Conservation (phyloP, 2,113 vertebrate genomes). For the Mobula birostris region DNA sequence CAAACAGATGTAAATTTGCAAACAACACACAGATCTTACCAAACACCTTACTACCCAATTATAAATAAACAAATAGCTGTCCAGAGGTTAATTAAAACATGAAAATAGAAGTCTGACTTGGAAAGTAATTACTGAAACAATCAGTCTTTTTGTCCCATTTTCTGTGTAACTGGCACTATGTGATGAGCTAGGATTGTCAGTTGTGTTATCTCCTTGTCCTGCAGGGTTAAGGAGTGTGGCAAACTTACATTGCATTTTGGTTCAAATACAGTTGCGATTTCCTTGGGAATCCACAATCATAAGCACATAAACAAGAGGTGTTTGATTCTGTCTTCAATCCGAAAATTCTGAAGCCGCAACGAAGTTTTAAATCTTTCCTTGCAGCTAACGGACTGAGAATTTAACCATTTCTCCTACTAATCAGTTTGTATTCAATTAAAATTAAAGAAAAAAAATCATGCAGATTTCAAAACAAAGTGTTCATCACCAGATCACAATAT, state of each 20-base stretch:
- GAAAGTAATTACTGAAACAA: neutral
- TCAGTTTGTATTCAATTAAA: neutral
- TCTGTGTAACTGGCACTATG: neutral
- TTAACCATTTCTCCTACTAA: neutral
- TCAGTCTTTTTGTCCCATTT: neutral
- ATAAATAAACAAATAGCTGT: neutral
- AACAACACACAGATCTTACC: neutral
- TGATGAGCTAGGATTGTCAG: neutral
- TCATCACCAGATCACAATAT: neutral
- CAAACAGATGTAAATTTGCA: neutral
- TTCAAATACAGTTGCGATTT: neutral
- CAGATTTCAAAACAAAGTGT: neutral
- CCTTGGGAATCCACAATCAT: neutral
- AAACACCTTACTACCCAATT: neutral
- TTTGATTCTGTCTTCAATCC: neutral
- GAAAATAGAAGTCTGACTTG: neutral
- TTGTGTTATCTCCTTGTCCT: neutral
- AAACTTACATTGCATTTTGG: neutral
- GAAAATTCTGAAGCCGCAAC: neutral
- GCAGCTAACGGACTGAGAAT: neutral
- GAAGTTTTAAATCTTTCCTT: neutral
- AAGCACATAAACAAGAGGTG: neutral
- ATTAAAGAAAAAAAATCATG: neutral
- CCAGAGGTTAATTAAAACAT: neutral
- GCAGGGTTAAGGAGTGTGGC: neutral